A percentile compares a stretch with the other conserved stretches of the same genome.
These are phyloP conservation scores for Zophobas atratus DNA, from an alignment of 1,140 invertebrate genomes.

Conservation along the genomic window DNA sequence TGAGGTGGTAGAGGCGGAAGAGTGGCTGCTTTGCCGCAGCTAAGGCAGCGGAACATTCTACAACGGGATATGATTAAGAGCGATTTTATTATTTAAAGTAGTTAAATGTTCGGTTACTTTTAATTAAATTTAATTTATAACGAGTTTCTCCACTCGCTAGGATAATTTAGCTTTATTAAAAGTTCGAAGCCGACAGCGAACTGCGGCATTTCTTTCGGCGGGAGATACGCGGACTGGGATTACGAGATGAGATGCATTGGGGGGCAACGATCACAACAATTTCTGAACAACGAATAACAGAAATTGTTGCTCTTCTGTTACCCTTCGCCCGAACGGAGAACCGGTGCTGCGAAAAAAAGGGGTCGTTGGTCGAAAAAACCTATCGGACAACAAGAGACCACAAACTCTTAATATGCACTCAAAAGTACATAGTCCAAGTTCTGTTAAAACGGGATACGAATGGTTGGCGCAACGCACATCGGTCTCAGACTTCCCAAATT, in stretches of 20 bases:
- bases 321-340: too few relatives aligned
- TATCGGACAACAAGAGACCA: too few relatives aligned
- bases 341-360: too few relatives aligned
- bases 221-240: not conserved
- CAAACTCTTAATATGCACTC: too few relatives aligned
- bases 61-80: conserved; percentile 28
- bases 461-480: not conserved
- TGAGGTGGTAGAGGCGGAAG: not conserved
- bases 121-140: conserved; percentile 57
- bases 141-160: conserved; percentile 46
- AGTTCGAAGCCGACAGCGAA: conserved; percentile 43
- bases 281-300: too few relatives aligned
- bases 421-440: too few relatives aligned
- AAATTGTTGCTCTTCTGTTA: too few relatives aligned
- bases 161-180: conserved; percentile 57
- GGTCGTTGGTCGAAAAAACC: too few relatives aligned
- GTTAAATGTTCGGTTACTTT: conserved; percentile 49
- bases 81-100: conserved; percentile 37
- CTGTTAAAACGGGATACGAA: too few relatives aligned
- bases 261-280: too few relatives aligned
- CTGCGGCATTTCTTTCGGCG: conserved; percentile 43
- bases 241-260: not conserved
- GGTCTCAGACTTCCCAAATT: not conserved
- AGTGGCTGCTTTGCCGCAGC: not conserved
- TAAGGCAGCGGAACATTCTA: not conserved